A percentile compares a stretch with the other conserved stretches of the same genome.
phyloP scores from a whole-genome alignment of 2,113 vertebrate genomes.

The Motacilla alba region DNA sequence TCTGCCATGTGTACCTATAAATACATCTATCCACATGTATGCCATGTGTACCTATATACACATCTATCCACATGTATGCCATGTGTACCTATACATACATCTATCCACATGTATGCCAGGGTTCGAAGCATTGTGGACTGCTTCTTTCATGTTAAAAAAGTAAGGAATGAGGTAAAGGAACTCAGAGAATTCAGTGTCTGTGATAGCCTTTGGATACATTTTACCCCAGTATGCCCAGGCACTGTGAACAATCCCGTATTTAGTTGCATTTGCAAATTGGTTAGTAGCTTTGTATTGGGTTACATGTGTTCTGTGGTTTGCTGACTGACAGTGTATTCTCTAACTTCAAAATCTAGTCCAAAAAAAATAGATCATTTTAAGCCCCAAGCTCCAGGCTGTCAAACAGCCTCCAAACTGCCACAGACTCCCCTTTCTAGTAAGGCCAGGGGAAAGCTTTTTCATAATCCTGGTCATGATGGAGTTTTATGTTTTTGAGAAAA shows the following conservation, averaged over 20 bases:
- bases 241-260: not conserved
- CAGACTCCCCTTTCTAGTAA: not conserved
- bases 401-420: not conserved
- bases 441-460: not conserved
- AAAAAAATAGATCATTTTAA: conserved; percentile 24
- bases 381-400: not conserved
- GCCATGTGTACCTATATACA: not conserved
- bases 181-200: not conserved
- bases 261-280: not conserved
- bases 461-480: not conserved
- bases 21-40: no score
- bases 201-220: not conserved
- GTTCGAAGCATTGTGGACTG: not conserved
- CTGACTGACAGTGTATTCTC: not conserved
- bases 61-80: no score
- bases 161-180: not conserved
- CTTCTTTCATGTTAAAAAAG: not conserved
- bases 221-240: not conserved
- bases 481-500: not conserved
- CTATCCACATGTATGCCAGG: no score
- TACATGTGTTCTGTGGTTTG: not conserved
- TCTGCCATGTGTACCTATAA: no score
- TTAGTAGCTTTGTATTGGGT: not conserved
- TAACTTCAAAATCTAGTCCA: conserved; percentile 16
- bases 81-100: not conserved